Percentiles rank a stretch among this genome's conserved stretches.
These are phyloP conservation scores for Neoitamus cyanurus DNA, from an alignment of 2,888 invertebrate species.

Conservation along the genomic window DNA sequence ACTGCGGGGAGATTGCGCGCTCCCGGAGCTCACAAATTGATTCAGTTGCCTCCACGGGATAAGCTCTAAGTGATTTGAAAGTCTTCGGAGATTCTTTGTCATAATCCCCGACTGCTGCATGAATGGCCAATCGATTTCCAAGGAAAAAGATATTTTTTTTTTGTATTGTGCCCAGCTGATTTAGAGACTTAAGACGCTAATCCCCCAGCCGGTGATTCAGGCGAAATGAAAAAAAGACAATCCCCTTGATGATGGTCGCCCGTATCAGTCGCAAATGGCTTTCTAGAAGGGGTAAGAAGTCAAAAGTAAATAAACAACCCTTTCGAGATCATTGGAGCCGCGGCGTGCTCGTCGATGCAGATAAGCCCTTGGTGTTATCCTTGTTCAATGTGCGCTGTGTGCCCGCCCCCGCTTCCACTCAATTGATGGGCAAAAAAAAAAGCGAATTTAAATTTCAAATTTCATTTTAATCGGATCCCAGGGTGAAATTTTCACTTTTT, in stretches of 20 bases:
- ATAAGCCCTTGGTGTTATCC: slow-evolving; percentile 41
- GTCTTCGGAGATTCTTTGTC: not conserved
- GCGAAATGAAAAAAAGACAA: slow-evolving; percentile 9
- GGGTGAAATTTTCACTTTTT: slow-evolving; percentile 41
- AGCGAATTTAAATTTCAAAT: slow-evolving; percentile 52
- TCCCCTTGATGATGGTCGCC: not conserved
- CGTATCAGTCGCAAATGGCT: slow-evolving; percentile 31
- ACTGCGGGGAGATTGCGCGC: not conserved
- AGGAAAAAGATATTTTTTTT: not conserved
- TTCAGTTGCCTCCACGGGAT: not conserved
- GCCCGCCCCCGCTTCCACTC: not conserved
- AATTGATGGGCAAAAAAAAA: slow-evolving; percentile 38
- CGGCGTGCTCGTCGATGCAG: slow-evolving; percentile 26
- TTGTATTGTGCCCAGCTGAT: not conserved
- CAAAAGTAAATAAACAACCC: slow-evolving; percentile 52
- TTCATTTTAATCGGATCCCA: slow-evolving; percentile 51
- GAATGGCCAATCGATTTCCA: not conserved
- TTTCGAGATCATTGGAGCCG: slow-evolving; percentile 43
- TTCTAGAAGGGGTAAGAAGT: slow-evolving; percentile 45
- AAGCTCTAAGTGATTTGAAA: slow-evolving; percentile 28
- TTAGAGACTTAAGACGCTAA: not conserved
- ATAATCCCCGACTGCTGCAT: slow-evolving; percentile 12
- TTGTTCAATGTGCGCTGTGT: slow-evolving; percentile 15
- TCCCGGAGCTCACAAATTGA: slow-evolving; percentile 10
- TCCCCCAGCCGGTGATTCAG: not conserved